Percentiles rank a stretch among this genome's conserved stretches.
Conservation (phyloP, 2,888 invertebrate species). For the Thymelicus sylvestris region DNA sequence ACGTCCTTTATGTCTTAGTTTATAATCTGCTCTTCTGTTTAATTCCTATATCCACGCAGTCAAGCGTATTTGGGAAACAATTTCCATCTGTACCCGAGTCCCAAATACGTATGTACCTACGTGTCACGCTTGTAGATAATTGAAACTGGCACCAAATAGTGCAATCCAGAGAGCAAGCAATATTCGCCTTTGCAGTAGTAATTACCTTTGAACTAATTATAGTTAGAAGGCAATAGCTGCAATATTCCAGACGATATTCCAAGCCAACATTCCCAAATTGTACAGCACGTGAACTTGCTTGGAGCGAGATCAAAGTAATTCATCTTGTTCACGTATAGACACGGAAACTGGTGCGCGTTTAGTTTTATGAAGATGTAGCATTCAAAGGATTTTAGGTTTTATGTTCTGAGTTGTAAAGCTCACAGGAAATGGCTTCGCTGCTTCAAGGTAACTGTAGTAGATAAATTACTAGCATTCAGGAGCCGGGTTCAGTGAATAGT, state of each 20-base stretch:
- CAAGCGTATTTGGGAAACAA: constrained; percentile 16
- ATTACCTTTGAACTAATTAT: constrained; percentile 17
- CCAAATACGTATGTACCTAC: constrained; percentile 4
- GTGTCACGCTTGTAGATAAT: constrained; percentile 10
- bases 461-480: constrained; percentile 54
- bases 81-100: constrained; percentile 2
- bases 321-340: constrained; percentile 57
- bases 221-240: constrained; percentile 4
- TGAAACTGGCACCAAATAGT: constrained; percentile 8
- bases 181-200: constrained; percentile 12
- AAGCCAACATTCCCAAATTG: constrained; percentile 11
- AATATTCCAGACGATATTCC: constrained; percentile 17
- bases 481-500: constrained; percentile 54
- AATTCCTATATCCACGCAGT: constrained; percentile 15
- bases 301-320: constrained; percentile 54
- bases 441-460: constrained; percentile 37
- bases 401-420: constrained; percentile 10
- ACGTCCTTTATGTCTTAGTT: constrained; percentile 16
- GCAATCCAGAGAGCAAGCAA: constrained; percentile 10
- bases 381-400: neutral
- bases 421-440: neutral
- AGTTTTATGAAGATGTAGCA: constrained; percentile 21
- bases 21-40: constrained; percentile 5
- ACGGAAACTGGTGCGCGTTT: constrained; percentile 30
- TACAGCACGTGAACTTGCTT: constrained; percentile 27